These are phyloP conservation scores for Caiman crocodilus DNA, from an alignment of 2,797 vertebrate genomes.

Conservation along the genomic window DNA sequence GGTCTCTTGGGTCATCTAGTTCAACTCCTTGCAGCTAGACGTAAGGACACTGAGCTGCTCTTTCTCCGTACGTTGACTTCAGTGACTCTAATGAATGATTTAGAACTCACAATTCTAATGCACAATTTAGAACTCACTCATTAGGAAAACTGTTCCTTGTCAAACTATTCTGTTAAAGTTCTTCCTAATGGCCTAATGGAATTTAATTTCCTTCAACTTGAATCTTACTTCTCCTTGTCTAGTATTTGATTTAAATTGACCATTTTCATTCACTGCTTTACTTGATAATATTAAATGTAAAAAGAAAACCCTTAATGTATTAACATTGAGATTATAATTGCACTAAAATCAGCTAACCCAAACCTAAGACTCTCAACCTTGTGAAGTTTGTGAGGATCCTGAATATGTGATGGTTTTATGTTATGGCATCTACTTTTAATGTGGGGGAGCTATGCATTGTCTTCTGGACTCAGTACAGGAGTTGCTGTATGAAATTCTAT, in stretches of 20 bases:
- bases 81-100: constrained; percentile 17
- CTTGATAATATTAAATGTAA: constrained; percentile 8
- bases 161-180: constrained; percentile 39
- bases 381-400: not conserved
- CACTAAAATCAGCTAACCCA: not conserved
- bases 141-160: constrained; percentile 22
- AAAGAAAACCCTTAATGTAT: not conserved
- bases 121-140: not conserved
- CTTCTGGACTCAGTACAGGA: not conserved
- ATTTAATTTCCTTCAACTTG: constrained; percentile 31
- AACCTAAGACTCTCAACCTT: not conserved
- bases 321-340: constrained; percentile 5
- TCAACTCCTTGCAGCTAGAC: not conserved
- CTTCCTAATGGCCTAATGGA: constrained; percentile 43
- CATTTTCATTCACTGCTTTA: not conserved
- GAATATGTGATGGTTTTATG: accelerated
- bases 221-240: constrained; percentile 24
- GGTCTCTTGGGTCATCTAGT: not conserved
- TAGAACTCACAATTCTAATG: not conserved
- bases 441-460: not conserved
- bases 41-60: not conserved
- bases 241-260: constrained; percentile 41
- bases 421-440: accelerated
- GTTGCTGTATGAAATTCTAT: not conserved
- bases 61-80: not conserved